A percentile compares a stretch with the other conserved stretches of the same genome.
phyloP scores from a whole-genome alignment of 2,113 vertebrate genomes.

The Onychostruthus taczanowskii region DNA sequence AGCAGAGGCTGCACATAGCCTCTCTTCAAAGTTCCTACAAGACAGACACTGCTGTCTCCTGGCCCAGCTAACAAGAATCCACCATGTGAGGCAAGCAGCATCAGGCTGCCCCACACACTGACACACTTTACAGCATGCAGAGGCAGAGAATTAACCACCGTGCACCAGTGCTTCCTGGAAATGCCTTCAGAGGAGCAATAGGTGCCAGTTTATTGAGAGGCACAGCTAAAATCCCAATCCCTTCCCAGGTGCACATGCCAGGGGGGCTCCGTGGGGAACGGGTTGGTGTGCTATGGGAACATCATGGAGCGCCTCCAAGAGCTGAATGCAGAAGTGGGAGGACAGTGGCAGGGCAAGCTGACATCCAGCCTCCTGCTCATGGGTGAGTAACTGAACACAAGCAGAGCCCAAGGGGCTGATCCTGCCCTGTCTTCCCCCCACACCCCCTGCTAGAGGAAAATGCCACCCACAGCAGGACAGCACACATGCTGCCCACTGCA shows the following conservation, averaged over 20 bases:
- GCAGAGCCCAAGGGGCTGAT: neutral
- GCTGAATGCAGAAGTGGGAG: conserved; percentile 78
- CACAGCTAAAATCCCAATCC: neutral
- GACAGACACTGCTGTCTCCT: rapidly evolving
- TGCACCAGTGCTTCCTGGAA: rapidly evolving
- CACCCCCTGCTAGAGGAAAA: rapidly evolving
- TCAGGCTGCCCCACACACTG: neutral
- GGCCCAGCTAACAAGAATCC: neutral
- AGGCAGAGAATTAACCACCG: neutral
- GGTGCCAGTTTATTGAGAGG: neutral
- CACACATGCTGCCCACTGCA: rapidly evolving
- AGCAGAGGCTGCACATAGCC: neutral
- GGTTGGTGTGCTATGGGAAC: conserved; percentile 83
- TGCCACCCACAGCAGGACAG: neutral
- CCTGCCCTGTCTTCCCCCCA: neutral
- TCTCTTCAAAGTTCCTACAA: neutral
- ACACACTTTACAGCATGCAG: neutral
- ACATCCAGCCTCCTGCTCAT: conserved; percentile 81
- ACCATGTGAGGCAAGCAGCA: neutral
- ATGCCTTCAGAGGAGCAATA: neutral
- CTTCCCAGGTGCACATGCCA: conserved; percentile 81
- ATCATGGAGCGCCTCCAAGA: conserved; percentile 83
- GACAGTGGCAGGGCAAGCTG: conserved; percentile 83
- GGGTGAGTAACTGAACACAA: conserved; percentile 65
- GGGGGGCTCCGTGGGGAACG: conserved; percentile 81